Percentiles rank a stretch among this genome's conserved stretches.
Conservation (phyloP, 2,113 vertebrate genomes). For the Notothenia rossii region DNA sequence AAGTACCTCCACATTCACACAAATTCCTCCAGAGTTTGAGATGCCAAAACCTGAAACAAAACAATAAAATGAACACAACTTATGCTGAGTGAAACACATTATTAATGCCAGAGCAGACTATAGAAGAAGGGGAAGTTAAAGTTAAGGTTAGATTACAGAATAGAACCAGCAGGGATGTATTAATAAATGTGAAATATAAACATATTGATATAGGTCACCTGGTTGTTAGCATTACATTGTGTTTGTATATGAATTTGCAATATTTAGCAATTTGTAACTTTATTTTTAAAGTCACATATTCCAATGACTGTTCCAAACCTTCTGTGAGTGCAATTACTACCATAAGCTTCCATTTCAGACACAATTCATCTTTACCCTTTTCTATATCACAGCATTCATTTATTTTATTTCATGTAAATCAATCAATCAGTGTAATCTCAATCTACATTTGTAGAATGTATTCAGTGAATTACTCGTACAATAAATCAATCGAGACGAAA, state of each 20-base stretch:
- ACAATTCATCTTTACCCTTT: background rate
- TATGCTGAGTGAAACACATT: background rate
- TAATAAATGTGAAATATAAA: background rate
- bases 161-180: background rate
- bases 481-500: slow-evolving; percentile 42
- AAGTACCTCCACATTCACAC: background rate
- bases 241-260: background rate
- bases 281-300: too few relatives aligned
- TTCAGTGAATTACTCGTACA: slow-evolving; percentile 21
- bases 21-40: too few relatives aligned
- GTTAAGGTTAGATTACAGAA: background rate
- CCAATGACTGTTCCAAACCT: too few relatives aligned
- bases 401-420: slow-evolving; percentile 9
- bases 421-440: slow-evolving; percentile 13
- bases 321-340: background rate
- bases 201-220: background rate
- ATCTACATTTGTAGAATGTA: background rate
- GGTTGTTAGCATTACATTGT: background rate
- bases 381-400: background rate
- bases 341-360: background rate
- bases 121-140: background rate
- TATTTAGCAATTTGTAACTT: too few relatives aligned
- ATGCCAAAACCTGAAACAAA: background rate
- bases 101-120: background rate
- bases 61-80: background rate